Conservation (phyloP, 2,113 vertebrate genomes). For the Bambusicola thoracicus region DNA sequence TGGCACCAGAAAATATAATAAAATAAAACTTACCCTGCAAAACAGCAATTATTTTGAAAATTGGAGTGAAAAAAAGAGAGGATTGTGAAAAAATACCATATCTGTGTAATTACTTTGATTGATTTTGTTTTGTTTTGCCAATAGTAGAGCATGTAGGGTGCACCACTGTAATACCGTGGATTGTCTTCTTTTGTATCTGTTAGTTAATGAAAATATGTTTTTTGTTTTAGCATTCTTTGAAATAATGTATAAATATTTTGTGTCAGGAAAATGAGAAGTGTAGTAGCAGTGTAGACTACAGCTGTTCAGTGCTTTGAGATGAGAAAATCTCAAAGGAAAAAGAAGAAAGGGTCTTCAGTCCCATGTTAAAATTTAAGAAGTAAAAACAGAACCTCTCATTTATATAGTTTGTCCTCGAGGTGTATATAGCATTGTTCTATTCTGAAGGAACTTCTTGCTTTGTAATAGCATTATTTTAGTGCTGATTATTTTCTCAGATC, state of each 20-base stretch:
- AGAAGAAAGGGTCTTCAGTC: background rate
- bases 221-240: background rate
- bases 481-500: background rate
- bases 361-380: background rate
- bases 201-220: background rate
- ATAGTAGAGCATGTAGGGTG: background rate
- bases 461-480: background rate
- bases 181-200: background rate
- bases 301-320: background rate
- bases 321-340: background rate
- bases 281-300: background rate
- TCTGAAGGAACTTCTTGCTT: background rate
- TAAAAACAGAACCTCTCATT: rapidly evolving
- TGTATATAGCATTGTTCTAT: background rate
- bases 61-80: background rate
- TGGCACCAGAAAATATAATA: background rate
- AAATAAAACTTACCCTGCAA: background rate
- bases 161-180: rapidly evolving
- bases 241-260: background rate
- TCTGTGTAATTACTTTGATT: background rate
- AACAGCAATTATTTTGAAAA: background rate
- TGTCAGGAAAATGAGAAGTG: background rate
- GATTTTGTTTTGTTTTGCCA: background rate
- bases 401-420: background rate
- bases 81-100: background rate